These are phyloP conservation scores for Drosophila navojoa DNA, from an alignment of 1,140 invertebrate species.

Conservation along the genomic window DNA sequence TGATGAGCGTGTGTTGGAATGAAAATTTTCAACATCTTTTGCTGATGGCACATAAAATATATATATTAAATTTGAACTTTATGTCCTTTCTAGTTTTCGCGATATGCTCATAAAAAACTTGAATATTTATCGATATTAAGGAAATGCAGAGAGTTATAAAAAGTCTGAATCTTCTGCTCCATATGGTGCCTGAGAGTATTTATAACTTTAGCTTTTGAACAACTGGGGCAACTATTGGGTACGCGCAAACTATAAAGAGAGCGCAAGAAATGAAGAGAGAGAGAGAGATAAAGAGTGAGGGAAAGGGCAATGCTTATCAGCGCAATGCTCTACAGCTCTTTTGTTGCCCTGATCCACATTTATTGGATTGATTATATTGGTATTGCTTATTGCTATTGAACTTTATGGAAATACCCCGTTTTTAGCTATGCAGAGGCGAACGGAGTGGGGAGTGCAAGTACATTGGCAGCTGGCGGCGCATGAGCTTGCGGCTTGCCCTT, in stretches of 20 bases:
- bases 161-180: not conserved
- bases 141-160: not conserved
- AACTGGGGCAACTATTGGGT: not conserved
- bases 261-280: not conserved
- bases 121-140: not conserved
- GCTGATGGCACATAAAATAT: too few relatives aligned
- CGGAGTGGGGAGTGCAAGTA: not conserved
- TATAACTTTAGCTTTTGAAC: not conserved
- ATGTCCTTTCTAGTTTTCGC: not conserved
- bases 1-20: too few relatives aligned
- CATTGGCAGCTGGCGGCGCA: constrained; percentile 1
- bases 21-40: too few relatives aligned
- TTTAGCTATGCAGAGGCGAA: not conserved
- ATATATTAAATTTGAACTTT: too few relatives aligned
- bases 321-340: not conserved
- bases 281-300: not conserved
- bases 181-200: not conserved
- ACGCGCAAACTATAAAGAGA: not conserved
- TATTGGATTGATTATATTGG: constrained; percentile 32
- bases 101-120: not conserved
- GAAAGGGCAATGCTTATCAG: not conserved
- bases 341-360: constrained; percentile 13
- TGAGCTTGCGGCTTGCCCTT: constrained; percentile 13
- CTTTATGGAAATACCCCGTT: constrained; percentile 7
- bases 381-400: constrained; percentile 50